These are phyloP conservation scores for Argyra leucocephala DNA, from an alignment of 2,888 invertebrate genomes.

Conservation along the genomic window DNA sequence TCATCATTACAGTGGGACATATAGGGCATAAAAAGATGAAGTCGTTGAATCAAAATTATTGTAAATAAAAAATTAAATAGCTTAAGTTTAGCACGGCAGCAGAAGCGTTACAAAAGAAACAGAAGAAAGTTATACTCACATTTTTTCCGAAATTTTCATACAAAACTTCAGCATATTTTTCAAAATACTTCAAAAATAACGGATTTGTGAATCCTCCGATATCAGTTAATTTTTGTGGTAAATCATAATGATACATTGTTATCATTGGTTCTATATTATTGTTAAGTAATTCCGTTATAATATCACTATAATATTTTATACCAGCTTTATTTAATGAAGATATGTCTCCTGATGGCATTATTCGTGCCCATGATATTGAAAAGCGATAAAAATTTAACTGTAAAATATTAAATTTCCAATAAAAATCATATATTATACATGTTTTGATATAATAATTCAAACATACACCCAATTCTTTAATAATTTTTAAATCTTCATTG, in stretches of 20 bases:
- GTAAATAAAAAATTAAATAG: too few relatives aligned
- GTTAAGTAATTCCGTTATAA: slow-evolving; percentile 52
- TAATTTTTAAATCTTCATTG: slow-evolving; percentile 48
- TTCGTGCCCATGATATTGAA: slow-evolving; percentile 55
- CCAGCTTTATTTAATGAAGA: slow-evolving; percentile 52
- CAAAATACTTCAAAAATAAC: slow-evolving; percentile 44
- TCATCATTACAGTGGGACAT: too few relatives aligned
- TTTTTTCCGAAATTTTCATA: slow-evolving; percentile 46
- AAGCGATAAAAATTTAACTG: slow-evolving; percentile 47
- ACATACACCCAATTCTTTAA: slow-evolving; percentile 40
- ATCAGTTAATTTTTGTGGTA: slow-evolving; percentile 48
- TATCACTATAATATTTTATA: slow-evolving; percentile 53
- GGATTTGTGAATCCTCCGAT: slow-evolving; percentile 48
- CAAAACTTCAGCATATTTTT: slow-evolving; percentile 44
- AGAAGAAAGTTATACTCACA: slow-evolving; percentile 27
- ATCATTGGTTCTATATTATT: slow-evolving; percentile 54
- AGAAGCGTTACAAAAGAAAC: background rate
- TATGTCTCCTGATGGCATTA: slow-evolving; percentile 50
- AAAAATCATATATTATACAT: too few relatives aligned
- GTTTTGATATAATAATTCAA: too few relatives aligned
- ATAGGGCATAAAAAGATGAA: too few relatives aligned
- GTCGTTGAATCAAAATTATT: too few relatives aligned
- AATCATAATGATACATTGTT: slow-evolving; percentile 50
- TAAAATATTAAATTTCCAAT: too few relatives aligned
- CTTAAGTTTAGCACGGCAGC: too few relatives aligned